Evolutionary conservation across 2,888 invertebrate genomes (phyloP).

Genomic region (Cerceris ruficornis): DNA sequence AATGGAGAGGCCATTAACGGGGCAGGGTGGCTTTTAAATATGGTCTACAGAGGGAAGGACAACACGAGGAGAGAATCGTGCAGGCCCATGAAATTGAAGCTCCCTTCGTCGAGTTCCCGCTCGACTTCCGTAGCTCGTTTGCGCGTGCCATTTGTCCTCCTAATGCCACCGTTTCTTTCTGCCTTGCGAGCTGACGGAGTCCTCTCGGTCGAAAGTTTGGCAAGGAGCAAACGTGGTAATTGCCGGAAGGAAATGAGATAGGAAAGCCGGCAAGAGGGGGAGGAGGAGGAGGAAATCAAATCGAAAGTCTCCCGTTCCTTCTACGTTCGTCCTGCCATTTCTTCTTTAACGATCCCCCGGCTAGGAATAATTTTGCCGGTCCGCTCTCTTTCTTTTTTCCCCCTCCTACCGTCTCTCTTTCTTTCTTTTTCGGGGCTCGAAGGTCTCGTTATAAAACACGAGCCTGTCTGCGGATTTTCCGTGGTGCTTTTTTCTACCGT

Average conservation of each 20-base stretch:
- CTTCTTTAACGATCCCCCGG: conserved; percentile 31
- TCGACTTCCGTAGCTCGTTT: conserved; percentile 10
- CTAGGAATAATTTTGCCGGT: conserved; percentile 43
- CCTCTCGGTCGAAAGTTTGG: background rate
- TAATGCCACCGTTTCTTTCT: conserved; percentile 5
- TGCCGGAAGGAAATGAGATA: background rate
- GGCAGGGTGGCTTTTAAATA: conserved; percentile 26
- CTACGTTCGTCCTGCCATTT: conserved; percentile 28
- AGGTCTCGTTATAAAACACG: conserved; percentile 51
- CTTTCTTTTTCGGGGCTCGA: conserved; percentile 14
- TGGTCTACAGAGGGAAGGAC: conserved; percentile 20
- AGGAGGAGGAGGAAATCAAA: conserved; percentile 35
- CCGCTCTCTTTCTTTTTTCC: conserved; percentile 3
- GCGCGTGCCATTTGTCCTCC: conserved; percentile 6
- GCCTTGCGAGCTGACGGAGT: background rate
- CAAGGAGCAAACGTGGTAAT: conserved; percentile 8
- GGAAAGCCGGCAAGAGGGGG: conserved; percentile 12
- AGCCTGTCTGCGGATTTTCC: conserved; percentile 28
- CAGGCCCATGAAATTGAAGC: conserved; percentile 15
- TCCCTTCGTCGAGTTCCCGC: conserved; percentile 5
- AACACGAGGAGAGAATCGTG: conserved; percentile 12
- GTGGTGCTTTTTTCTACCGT: conserved; percentile 12
- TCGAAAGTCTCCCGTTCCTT: background rate
- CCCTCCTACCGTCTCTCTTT: background rate
- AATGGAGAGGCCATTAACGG: conserved; percentile 27